phyloP scores from a whole-genome alignment of 2,888 invertebrate species.

The Rotaria magnacalcarata region DNA sequence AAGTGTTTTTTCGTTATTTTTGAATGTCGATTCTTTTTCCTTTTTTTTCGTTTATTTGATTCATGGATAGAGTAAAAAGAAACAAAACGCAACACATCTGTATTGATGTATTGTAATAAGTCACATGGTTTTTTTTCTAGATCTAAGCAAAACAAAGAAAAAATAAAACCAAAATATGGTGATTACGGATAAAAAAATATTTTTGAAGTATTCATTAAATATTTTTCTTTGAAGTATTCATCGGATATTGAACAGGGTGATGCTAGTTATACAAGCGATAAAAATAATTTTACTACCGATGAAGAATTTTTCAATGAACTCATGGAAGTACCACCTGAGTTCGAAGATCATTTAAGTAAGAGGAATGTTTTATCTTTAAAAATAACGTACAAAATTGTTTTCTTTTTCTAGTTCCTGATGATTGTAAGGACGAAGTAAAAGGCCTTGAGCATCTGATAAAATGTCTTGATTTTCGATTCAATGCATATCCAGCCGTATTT shows the following conservation, averaged over 20 bases:
- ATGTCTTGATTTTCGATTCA: background rate
- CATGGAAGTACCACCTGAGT: background rate
- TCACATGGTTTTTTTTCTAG: background rate
- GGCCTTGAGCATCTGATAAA: background rate
- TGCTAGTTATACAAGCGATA: background rate
- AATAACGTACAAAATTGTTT: background rate
- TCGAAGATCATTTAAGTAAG: constrained; percentile 13
- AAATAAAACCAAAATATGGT: background rate
- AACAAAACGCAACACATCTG: background rate
- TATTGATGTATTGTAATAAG: constrained; percentile 4
- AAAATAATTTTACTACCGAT: background rate
- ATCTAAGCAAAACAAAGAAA: background rate
- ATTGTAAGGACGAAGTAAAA: background rate
- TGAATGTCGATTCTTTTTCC: background rate
- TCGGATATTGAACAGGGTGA: background rate
- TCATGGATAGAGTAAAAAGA: background rate
- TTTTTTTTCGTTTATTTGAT: background rate
- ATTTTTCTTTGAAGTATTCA: background rate
- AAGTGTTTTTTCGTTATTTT: background rate
- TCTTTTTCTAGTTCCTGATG: constrained; percentile 1
- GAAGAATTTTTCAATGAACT: constrained; percentile 17
- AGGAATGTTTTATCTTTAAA: background rate
- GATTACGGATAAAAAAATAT: background rate
- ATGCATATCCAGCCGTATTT: background rate
- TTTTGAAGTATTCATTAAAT: background rate